phyloP scores from a whole-genome alignment of 1,140 invertebrate species.

The Phymastichus coffea region DNA sequence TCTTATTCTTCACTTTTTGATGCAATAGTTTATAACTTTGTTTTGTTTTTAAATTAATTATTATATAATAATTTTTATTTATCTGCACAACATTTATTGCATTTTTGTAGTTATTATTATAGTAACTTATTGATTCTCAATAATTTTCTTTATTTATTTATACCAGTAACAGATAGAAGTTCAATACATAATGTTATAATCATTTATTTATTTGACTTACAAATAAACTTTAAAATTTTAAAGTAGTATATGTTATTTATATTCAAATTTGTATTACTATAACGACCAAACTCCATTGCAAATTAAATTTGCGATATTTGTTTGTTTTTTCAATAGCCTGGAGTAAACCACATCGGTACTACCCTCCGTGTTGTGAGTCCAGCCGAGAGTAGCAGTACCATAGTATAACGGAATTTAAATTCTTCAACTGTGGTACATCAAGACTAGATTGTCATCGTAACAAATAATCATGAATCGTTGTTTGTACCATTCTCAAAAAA shows the following conservation, averaged over 20 bases:
- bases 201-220: no score
- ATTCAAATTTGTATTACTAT: no score
- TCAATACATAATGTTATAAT: no score
- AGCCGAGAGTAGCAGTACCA: conserved; percentile 45
- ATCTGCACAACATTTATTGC: neutral
- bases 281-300: no score
- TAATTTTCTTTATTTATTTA: no score
- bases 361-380: conserved; percentile 46
- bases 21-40: neutral
- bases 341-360: conserved; percentile 42
- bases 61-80: conserved; percentile 1
- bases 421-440: conserved; percentile 19
- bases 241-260: no score
- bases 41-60: conserved; percentile 13
- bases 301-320: no score
- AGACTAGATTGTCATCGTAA: conserved; percentile 22
- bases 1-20: conserved; percentile 31
- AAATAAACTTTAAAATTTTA: no score
- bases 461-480: conserved; percentile 22
- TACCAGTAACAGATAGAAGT: no score
- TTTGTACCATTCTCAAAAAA: conserved; percentile 22
- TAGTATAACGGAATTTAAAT: conserved; percentile 41
- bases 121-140: no score
- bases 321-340: conserved; percentile 32
- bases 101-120: neutral